Evolutionary conservation across 2,888 invertebrate species (phyloP), one percentile per base, ranked within the genome.

Genomic region (Nephrotoma appendiculata): DNA sequence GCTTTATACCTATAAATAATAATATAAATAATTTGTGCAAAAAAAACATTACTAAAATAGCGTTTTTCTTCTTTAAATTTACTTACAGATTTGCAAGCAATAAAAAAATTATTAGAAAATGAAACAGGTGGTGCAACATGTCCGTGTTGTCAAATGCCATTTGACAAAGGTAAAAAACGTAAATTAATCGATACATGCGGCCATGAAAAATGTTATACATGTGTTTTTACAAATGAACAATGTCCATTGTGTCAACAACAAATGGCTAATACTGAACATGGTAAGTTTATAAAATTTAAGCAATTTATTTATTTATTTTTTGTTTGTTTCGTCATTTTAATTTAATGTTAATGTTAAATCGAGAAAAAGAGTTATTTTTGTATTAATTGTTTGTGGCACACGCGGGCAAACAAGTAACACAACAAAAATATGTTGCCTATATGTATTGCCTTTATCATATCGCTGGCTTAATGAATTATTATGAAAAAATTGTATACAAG

Each of bases 81-180:
- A 87, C 87, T 95, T 95, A 11, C 94, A 96, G 96, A 96, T 93
- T 93, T 96, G 91, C 96, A 96, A 89, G 96, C 96, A 89, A 95
- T 97, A 90, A 93, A 96, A 89, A 95, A 96, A 89, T 93, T 96
- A 88, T 93, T 96, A 90, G 96, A 96, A 90, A 94, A 94, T 89
- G 96, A 96, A 91, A 94, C 94, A 87, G 94, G 94, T 87, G 94
- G 94, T 88, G 93, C 94, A 86, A 94, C 93, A 88, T 97, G 97
- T 92, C 96, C 96, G 88, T 96, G 96, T 92, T 97, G 97, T 93
- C 95, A 95, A 92, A 96, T 97, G 95, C 97, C 98, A 89, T 98
- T 98, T 93, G 98, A 98, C 92, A 97, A 98, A 92, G 98, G 98
- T 92, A 98, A 98, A 93, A 98, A 98, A 92, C 95, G 98, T 92